Base-by-base conservation (phyloP, 2,888 invertebrate genomes). In the Nowickia ferox region DNA sequence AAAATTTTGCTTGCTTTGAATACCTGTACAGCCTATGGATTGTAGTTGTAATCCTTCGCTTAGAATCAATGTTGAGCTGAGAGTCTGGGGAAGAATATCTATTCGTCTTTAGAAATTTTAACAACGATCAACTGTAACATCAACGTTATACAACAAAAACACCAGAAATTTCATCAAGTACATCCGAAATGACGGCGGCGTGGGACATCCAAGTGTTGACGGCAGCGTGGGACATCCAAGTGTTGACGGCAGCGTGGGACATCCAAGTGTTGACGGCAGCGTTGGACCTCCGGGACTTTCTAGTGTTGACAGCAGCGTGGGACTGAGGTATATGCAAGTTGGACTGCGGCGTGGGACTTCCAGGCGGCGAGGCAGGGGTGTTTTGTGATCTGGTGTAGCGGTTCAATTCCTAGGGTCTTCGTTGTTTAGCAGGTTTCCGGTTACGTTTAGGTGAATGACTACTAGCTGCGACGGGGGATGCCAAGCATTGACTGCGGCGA, bases 201-300 rank as follows among this genome's bases (percentile, higher is more conserved):
- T 19, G 87, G 89, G 90, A 89, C 57, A 22, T 59, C 59, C 46
- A 87, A 66, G 66, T 38, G 1, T 55, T 68, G 88, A 89, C 87
- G 4, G 88, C 88, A 6, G 89, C 89, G 89, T 19, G 53, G 87
- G 87, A 84, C 22, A 44, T 40, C 57, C 30, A 68, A 78, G 79
- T 57, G 0, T 57, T 57, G 88, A 88, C 88, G 13, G 89, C 89
- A 69, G 89, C 90, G 89, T 30, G 87, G 89, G 90, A 89, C 55
- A 22, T 38, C 72, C 30, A 75, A 81, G 74, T 51, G 0, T 57
- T 63, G 88, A 88, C 88, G 9, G 89, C 90, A 72, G 89, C 90
- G 90, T 30, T 87, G 89, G 90, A 89, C 46, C 22, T 51, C 59
- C 38, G 87, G 88, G 89, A 88, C 81, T 9, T 22, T 46, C 11